Conservation (phyloP, 2,888 invertebrate species). For the Conops quadrifasciatus region DNA sequence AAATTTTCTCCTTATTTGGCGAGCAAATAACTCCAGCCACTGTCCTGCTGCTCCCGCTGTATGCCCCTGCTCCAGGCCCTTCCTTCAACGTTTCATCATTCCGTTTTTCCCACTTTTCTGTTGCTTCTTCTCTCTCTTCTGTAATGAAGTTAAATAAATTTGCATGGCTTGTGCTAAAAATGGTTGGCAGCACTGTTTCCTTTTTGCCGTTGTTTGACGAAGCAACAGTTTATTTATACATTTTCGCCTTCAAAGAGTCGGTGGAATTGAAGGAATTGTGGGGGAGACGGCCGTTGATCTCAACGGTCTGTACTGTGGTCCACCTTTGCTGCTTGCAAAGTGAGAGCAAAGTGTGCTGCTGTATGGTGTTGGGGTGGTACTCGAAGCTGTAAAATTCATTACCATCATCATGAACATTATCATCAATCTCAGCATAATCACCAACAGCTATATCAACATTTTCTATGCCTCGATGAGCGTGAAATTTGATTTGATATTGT, state of each 20-base stretch:
- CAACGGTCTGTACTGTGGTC: neutral
- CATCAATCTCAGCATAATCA: conserved; percentile 26
- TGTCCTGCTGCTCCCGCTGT: neutral
- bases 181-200: neutral
- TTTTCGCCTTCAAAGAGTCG: conserved; percentile 20
- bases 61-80: neutral
- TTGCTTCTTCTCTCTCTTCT: neutral
- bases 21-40: conserved; percentile 43
- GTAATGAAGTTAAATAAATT: conserved; percentile 33
- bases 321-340: too few relatives aligned
- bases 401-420: neutral
- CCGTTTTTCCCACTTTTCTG: neutral
- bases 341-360: conserved; percentile 5
- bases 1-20: conserved; percentile 46
- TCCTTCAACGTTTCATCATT: neutral
- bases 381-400: neutral
- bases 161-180: conserved; percentile 6
- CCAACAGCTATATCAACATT: conserved; percentile 43
- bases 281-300: neutral
- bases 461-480: conserved; percentile 47
- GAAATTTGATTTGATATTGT: conserved; percentile 42
- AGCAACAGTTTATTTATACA: conserved; percentile 49
- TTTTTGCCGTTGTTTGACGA: conserved; percentile 31
- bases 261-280: conserved; percentile 5
- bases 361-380: conserved; percentile 34